Evolutionary conservation across 2,888 invertebrate genomes (phyloP).

Genomic region (Megalurothrips usitatus): DNA sequence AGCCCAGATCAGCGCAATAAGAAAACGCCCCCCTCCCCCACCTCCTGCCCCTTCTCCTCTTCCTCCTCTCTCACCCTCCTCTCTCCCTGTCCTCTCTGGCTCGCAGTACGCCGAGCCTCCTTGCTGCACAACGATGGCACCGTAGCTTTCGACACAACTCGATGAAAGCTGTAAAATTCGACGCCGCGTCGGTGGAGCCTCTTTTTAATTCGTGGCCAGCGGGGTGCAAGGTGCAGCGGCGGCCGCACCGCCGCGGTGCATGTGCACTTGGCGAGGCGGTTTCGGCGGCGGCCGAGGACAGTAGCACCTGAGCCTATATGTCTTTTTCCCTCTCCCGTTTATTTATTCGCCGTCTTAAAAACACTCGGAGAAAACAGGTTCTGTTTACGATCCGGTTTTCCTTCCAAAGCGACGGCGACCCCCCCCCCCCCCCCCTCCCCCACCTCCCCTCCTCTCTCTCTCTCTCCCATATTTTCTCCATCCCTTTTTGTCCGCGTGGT

Average conservation of each 20-base stretch:
- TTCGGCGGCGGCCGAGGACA: neutral
- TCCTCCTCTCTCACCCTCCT: neutral
- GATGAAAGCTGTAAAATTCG: too few relatives aligned
- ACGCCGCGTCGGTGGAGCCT: neutral
- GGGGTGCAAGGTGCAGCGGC: too few relatives aligned
- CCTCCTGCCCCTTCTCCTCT: neutral
- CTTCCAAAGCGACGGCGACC: neutral
- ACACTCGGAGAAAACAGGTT: neutral
- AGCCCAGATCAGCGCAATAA: too few relatives aligned
- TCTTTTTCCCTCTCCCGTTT: neutral
- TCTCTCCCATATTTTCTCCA: too few relatives aligned
- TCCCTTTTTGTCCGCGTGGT: too few relatives aligned
- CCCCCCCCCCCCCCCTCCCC: neutral
- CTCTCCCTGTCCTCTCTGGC: too few relatives aligned
- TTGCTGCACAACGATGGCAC: too few relatives aligned
- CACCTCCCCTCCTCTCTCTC: neutral
- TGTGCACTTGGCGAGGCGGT: neutral
- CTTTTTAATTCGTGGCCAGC: neutral
- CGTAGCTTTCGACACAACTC: too few relatives aligned
- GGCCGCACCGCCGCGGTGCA: too few relatives aligned
- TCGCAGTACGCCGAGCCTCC: too few relatives aligned
- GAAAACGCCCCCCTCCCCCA: neutral
- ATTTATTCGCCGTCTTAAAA: neutral
- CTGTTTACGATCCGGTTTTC: slow-evolving; percentile 3
- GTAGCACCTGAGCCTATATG: neutral